Conservation (phyloP, 2,113 vertebrate species). For the Marmota monax region DNA sequence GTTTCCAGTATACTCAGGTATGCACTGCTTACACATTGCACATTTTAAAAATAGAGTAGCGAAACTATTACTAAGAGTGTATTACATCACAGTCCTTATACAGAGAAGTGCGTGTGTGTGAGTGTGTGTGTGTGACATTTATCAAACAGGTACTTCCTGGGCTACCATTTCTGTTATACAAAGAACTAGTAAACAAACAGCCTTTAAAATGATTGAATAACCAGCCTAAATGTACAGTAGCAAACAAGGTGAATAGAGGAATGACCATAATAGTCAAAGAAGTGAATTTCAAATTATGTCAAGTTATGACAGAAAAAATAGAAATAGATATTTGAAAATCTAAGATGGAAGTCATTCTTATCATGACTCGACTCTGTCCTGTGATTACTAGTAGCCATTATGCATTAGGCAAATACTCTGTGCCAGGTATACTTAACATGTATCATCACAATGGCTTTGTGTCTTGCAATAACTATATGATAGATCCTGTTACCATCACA, state of each 20-base stretch:
- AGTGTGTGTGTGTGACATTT: background rate
- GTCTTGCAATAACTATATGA: background rate
- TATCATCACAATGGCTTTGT: background rate
- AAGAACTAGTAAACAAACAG: background rate
- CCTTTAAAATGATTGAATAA: background rate
- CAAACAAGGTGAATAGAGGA: background rate
- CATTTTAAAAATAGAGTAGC: slow-evolving; percentile 16
- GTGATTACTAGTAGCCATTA: background rate
- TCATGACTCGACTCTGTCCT: background rate
- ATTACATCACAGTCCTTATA: background rate
- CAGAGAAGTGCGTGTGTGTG: background rate
- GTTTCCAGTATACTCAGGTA: background rate
- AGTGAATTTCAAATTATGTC: slow-evolving; percentile 12
- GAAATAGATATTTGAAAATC: background rate
- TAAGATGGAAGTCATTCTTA: background rate
- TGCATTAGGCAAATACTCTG: background rate
- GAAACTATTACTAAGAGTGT: background rate
- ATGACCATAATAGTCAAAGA: background rate
- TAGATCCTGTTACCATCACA: background rate
- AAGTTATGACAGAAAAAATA: background rate
- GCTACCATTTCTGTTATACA: background rate
- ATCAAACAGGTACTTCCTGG: background rate
- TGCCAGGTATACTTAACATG: background rate
- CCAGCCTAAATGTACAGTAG: background rate
- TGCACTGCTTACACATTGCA: background rate